Evolutionary conservation across 2,888 invertebrate species (phyloP), one percentile per base, ranked within the genome.

Genomic region (Amblyjoppa proteus): DNA sequence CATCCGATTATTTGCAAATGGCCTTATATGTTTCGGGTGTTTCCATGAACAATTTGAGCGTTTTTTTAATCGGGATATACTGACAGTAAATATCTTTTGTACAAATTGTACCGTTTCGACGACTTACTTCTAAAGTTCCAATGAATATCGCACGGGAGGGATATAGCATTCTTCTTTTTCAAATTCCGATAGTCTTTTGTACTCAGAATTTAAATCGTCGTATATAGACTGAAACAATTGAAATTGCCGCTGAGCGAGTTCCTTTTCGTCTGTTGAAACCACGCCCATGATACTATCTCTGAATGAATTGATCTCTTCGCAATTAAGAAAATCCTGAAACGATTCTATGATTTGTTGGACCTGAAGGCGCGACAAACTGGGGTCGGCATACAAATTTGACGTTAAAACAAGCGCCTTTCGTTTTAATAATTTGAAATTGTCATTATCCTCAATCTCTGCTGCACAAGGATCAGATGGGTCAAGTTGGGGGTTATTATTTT

Each of bases 41-140:
- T 51, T 70, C 38, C 38, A 70, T 11, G n/a, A 70, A 76, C 38
- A 51, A 31, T 70, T 70, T 49, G 4, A 81, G 20, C 4, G 41
- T 81, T 0, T 53, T 13, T 76, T 81, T 75, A 4, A 79, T 79
- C 13, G 75, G 51, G 13, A 69, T 51, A 69, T 81, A 75, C 61
- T 68, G 58, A 51, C 34, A 20, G 16, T 25, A 69, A 45, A 70
- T 75, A 16, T 81, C 58, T 75, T 75, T 75, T 61, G 49, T 75
- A 16, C 16, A 16, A 41, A 80, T 25, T 66, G 38, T 73, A 9
- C 80, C 73, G 66, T 68, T 73, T 41, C 34, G 53, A 56, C 61
- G 16, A 25, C 51, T 34, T n/a, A 41, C 5, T 49, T 79, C 45
- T 13, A 71, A 4, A 4, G 79, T 64, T 20, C 71, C 79, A 20